phyloP scores from a whole-genome alignment of 2,113 vertebrate genomes.

The human (Homo sapiens) region GRCh38 chr7:93246001-93246500 shows the following conservation, averaged over 20 bases:
- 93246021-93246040: conserved; percentile 34
- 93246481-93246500: not conserved
- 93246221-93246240: not conserved
- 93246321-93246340: not conserved
- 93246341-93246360: not conserved
- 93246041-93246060: conserved; percentile 26
- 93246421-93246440: conserved; percentile 15
- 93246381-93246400: not conserved
- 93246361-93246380: not conserved
- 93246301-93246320: not conserved
- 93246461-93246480: conserved; percentile 29
- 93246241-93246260: not conserved
- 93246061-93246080: conserved; percentile 14
- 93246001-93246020: conserved; percentile 30
- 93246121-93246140: not conserved
- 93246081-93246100: conserved; percentile 50
- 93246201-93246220: not conserved
- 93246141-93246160: conserved; percentile 1
- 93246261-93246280: not conserved
- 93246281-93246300: not conserved
- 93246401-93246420: not conserved
- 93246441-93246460: not conserved
- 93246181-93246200: not conserved
- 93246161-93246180: conserved; percentile 1
- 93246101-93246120: not conserved